Conservation (phyloP, 2,797 vertebrate genomes). For the Coregonus suidteri region DNA sequence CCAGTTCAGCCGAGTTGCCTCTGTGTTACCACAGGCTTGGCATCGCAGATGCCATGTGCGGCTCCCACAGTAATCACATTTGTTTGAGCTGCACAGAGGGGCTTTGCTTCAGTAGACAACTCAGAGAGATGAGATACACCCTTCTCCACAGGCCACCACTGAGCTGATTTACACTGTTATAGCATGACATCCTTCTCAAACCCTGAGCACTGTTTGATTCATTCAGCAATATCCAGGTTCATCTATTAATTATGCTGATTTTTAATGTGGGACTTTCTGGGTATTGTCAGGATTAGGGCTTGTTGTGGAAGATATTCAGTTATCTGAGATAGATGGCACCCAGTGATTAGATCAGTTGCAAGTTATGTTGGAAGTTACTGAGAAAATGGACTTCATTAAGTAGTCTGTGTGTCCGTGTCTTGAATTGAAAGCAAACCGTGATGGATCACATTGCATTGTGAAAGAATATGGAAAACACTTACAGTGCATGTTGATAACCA, state of each 20-base stretch:
- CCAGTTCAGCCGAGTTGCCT: not conserved
- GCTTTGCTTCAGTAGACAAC: conserved; percentile 6
- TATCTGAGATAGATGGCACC: not conserved
- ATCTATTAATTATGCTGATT: not conserved
- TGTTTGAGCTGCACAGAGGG: conserved; percentile 30
- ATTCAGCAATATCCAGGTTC: not conserved
- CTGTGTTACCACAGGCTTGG: not conserved
- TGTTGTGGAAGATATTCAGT: conserved; percentile 1
- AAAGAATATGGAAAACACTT: not conserved
- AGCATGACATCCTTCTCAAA: not conserved
- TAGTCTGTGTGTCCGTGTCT: not conserved
- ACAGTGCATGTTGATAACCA: not conserved
- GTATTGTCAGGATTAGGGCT: not conserved
- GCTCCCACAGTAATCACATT: conserved; percentile 24
- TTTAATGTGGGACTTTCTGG: not conserved
- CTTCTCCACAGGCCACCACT: not conserved
- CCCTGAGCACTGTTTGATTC: not conserved
- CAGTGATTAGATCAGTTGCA: not conserved
- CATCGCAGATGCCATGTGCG: not conserved
- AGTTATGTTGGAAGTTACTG: not conserved
- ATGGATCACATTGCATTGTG: not conserved
- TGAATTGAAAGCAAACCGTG: not conserved
- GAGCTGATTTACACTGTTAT: not conserved
- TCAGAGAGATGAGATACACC: not conserved
- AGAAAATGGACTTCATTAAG: not conserved